These are phyloP conservation scores for Vespertilio murinus DNA, from an alignment of 2,797 vertebrate genomes.

Conservation along the genomic window DNA sequence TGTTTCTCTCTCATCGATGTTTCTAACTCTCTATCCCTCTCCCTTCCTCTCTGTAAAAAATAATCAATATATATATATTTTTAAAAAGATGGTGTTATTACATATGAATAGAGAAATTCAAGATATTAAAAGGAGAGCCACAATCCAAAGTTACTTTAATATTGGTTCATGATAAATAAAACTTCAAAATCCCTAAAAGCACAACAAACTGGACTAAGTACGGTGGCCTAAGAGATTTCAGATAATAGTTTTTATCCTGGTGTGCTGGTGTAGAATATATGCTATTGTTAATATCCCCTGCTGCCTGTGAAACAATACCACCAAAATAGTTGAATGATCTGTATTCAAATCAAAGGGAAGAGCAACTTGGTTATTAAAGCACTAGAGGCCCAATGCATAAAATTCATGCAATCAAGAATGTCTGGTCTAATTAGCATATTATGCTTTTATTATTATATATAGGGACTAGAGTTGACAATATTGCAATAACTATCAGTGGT, in stretches of 20 bases:
- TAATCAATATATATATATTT: no score
- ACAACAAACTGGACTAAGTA: not conserved
- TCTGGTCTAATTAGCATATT: no score
- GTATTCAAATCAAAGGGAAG: not conserved
- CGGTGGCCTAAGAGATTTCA: not conserved
- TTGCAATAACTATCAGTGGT: not conserved
- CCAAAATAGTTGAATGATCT: not conserved
- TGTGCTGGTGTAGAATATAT: not conserved
- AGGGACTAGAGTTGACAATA: not conserved
- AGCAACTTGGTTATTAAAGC: not conserved
- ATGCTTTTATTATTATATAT: no score
- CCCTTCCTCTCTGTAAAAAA: no score
- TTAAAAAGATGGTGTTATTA: not conserved
- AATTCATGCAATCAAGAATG: no score
- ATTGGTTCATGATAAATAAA: not conserved
- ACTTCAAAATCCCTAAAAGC: not conserved
- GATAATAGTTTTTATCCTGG: not conserved
- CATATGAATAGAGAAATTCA: not conserved
- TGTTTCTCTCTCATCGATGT: no score
- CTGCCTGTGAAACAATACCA: not conserved
- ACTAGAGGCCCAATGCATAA: no score
- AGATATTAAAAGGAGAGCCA: slow-evolving; percentile 21
- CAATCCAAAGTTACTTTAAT: not conserved
- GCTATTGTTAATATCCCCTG: not conserved
- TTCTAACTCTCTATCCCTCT: no score